Evolutionary conservation across 2,113 vertebrate genomes (phyloP), one percentile per base, ranked within the genome.

Genomic region (Scomber colias): DNA sequence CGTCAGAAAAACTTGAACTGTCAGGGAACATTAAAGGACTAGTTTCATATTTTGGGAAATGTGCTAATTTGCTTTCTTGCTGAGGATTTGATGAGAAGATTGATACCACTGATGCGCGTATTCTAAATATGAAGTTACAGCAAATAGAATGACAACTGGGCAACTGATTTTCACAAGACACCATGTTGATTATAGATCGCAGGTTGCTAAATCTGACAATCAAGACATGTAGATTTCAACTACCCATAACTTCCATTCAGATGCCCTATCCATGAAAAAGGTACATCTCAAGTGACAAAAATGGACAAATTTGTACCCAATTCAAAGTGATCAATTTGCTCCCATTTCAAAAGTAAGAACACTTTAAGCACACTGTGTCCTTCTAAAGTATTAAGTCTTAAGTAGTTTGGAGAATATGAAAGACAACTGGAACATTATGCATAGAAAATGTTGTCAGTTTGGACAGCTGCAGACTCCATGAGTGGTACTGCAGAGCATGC

Each of bases 131-230:
- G 35, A 7, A 40, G 31, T 7, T 7, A 9, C 7, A 40, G 35
- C 35, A 7, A 40, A 27, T 27, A 27, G 24, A 27, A 27, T 27
- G 35, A 40, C 35, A 40, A 40, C 51, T 17, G n/a, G 9, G 3
- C 11, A 44, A 17, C 53, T 63, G 30, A 59, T 60, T 57, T 59
- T 12, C 45, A 68, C 24, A 61, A 68, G 69, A 57, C n/a, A 45
- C 40, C 50, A 79, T 40, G 24, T 40, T 45, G 68, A 61, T 75
- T 40, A 55, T 35, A 60, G 56, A 75, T 51, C 49, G n/a, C 11
- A 50, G 51, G 9, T 17, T 54, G 15, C 9, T 73, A 54, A 75
- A 60, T 31, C 0, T 2, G 63, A 6, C 45, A n/a, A 60, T 82
- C 3, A 2, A 30, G 11, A 54, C 66, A 69, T 3, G 40, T 65